phyloP scores from a whole-genome alignment of 2,888 invertebrate species.

The Heliconius aoede region DNA sequence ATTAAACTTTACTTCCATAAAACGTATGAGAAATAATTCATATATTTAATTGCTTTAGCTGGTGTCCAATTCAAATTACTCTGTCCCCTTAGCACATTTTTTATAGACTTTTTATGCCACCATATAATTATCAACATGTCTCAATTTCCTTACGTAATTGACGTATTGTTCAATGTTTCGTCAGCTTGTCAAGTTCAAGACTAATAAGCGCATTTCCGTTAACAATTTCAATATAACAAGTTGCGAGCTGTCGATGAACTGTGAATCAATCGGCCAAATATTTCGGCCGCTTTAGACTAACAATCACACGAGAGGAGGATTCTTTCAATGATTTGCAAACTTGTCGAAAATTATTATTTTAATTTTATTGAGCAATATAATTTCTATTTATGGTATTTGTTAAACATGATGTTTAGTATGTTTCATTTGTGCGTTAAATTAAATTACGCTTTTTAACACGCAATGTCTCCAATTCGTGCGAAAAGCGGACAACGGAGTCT shows the following conservation, averaged over 20 bases:
- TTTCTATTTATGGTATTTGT: neutral
- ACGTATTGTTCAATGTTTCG: neutral
- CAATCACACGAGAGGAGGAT: conserved; percentile 50
- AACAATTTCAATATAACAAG: conserved; percentile 20
- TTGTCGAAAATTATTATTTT: conserved; percentile 28
- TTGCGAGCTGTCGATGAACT: conserved; percentile 34
- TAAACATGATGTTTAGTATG: neutral
- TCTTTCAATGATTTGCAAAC: conserved; percentile 56
- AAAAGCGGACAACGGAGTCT: neutral
- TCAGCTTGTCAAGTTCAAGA: neutral
- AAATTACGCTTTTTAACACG: neutral
- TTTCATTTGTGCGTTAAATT: conserved; percentile 1
- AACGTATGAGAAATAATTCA: neutral
- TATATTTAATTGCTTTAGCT: conserved; percentile 8
- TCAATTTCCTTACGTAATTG: neutral
- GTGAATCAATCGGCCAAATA: conserved; percentile 39
- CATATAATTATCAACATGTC: conserved; percentile 8
- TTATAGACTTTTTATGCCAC: neutral
- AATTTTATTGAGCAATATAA: conserved; percentile 2
- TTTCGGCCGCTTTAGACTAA: conserved; percentile 33
- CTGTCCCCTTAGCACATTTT: neutral
- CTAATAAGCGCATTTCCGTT: conserved; percentile 24
- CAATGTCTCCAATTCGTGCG: neutral
- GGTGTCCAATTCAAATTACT: neutral
- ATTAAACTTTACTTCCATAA: neutral